Conservation (phyloP, 2,888 invertebrate genomes). For the Epinotia nisella region DNA sequence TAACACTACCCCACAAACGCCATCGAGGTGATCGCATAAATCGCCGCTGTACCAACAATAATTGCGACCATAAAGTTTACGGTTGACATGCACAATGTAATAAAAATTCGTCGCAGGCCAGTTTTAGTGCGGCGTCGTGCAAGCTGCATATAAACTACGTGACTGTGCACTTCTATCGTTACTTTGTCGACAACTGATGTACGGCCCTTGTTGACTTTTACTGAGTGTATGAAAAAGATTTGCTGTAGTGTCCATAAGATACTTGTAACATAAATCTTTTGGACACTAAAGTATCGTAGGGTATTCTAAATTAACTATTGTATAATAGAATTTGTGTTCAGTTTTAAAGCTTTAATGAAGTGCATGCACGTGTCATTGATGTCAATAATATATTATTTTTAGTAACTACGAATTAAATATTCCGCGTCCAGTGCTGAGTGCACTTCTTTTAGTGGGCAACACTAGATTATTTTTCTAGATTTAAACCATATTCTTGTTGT, state of each 20-base stretch:
- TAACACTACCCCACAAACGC: conserved; percentile 49
- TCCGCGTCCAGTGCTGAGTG: too few species aligned
- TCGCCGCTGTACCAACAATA: conserved; percentile 67
- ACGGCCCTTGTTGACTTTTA: conserved; percentile 48
- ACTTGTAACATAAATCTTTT: conserved; percentile 24
- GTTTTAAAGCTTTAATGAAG: not conserved
- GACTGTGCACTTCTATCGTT: conserved; percentile 39
- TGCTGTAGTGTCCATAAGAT: not conserved
- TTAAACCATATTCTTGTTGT: too few species aligned
- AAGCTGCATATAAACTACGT: conserved; percentile 52
- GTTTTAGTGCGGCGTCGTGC: conserved; percentile 47
- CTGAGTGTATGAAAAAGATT: conserved; percentile 8
- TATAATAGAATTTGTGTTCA: not conserved
- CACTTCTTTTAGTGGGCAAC: too few species aligned
- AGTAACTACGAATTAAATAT: too few species aligned
- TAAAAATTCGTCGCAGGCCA: conserved; percentile 60
- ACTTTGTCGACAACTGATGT: conserved; percentile 54
- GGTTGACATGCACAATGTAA: conserved; percentile 72
- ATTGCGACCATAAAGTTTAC: conserved; percentile 74
- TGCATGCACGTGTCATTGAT: too few species aligned
- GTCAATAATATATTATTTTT: too few species aligned
- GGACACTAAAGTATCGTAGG: not conserved
- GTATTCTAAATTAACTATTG: not conserved
- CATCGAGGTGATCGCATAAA: conserved; percentile 60
- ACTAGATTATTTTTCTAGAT: too few species aligned